Evolutionary conservation across 1,140 invertebrate species (phyloP).

Genomic region (Bradynema listronoti): DNA sequence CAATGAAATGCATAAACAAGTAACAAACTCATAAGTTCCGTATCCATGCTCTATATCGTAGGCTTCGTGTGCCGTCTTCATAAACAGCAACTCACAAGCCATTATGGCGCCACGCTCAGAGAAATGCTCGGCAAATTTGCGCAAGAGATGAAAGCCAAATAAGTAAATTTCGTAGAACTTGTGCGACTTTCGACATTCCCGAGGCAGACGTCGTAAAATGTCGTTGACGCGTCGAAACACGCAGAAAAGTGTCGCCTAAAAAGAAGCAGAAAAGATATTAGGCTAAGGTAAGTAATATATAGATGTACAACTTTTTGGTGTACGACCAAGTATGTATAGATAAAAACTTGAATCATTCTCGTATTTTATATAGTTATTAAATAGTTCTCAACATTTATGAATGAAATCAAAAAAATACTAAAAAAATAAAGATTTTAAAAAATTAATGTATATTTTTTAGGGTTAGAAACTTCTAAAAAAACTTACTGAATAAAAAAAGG

Average conservation of each 20-base stretch:
- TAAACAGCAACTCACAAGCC: constrained; percentile 37
- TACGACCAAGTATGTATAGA: too few species aligned
- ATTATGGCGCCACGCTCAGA: constrained; percentile 20
- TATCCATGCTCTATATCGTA: constrained; percentile 36
- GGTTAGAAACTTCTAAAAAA: too few species aligned
- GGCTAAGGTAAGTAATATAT: too few species aligned
- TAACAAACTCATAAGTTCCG: too few species aligned
- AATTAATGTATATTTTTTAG: too few species aligned
- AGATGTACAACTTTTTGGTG: too few species aligned
- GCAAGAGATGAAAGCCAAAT: constrained; percentile 37
- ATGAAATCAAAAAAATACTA: background rate
- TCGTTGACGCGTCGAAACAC: constrained; percentile 23
- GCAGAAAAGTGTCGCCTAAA: constrained; percentile 34
- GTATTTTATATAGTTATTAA: too few species aligned
- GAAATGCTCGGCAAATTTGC: constrained; percentile 32
- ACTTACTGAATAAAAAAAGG: constrained; percentile 26
- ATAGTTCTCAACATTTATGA: too few species aligned
- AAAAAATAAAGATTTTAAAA: constrained; percentile 5
- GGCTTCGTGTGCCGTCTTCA: constrained; percentile 27
- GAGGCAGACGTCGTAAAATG: background rate
- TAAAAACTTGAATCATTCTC: too few species aligned
- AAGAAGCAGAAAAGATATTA: background rate
- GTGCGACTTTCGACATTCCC: constrained; percentile 25
- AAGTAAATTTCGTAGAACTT: constrained; percentile 31
- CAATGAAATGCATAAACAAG: too few species aligned